Evolutionary conservation across 2,888 invertebrate genomes (phyloP), one percentile per base, ranked within the genome.

Genomic region (Caenorhabditis sinica): DNA sequence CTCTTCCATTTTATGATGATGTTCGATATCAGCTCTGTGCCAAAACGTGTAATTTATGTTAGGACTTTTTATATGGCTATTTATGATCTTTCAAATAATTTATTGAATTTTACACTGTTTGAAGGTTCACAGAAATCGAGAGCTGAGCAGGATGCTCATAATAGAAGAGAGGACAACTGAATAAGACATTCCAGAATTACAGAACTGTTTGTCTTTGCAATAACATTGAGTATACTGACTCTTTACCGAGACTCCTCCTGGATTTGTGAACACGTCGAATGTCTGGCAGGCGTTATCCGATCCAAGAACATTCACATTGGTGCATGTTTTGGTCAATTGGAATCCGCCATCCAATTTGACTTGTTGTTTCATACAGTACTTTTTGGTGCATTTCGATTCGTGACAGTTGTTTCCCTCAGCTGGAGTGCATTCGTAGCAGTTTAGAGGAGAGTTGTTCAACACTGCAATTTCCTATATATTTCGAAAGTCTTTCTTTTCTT

Each of bases 131-230:
- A 69, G 23, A 40, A 56, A 56, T 17, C 2, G 36, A 23, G 53
- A 40, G n/a, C 69, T 25, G 40, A 68, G 25, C 6, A 56, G n/a
- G 20, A 69, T n/a, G 33, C 40, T 56, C 6, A 69, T 1, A 25
- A 69, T 8, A 28, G 69, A 56, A 8, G 69, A 69, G n/a, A 69
- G 28, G 6, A 69, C 5, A 40, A 69, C 28, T 17, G 56, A 40
- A 69, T 51, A 13, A 2, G 53, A 69, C 6, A 11, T 40, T 40
- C 53, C 69, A 56, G 74, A 85, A 56, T 87, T 88, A 49, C 88
- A 88, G 56, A 82, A 86, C 45, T 85, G 85, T 40, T 87, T 88
- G 68, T 86, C 84, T 66, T 87, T 88, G 60, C 88, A 89, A 53
- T 63, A 86, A 36, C 88, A 88, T 51, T 86, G 88, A 5, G 77